Evolutionary conservation across 2,113 vertebrate genomes (phyloP).

Genomic region (Mustela lutreola): DNA sequence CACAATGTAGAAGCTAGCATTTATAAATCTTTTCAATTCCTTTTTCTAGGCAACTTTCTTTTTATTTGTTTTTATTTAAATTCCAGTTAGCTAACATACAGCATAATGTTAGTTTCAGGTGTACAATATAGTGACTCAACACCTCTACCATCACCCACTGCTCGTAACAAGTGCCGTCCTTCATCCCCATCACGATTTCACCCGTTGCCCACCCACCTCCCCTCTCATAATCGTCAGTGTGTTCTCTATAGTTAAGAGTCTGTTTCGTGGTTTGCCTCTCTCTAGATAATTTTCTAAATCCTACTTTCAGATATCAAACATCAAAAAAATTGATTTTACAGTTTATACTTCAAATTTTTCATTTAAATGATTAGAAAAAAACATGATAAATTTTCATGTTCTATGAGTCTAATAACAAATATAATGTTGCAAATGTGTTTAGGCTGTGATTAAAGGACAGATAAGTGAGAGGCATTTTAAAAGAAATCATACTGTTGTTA

Average conservation of each 20-base stretch:
- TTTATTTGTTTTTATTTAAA: background rate
- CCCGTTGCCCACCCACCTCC: background rate
- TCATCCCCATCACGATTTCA: background rate
- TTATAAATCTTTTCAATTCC: background rate
- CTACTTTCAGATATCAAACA: background rate
- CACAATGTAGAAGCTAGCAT: background rate
- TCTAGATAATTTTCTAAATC: background rate
- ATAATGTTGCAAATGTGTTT: background rate
- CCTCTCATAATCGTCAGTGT: background rate
- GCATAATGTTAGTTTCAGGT: background rate
- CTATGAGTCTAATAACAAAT: background rate
- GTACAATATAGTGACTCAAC: background rate
- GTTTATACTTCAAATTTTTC: background rate
- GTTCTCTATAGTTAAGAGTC: background rate
- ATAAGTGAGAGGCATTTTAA: background rate
- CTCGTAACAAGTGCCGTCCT: background rate
- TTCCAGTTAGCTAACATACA: background rate
- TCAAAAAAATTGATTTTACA: background rate
- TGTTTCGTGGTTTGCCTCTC: background rate
- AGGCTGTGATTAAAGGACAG: background rate
- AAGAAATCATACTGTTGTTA: background rate
- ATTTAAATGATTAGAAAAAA: background rate
- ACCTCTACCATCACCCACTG: background rate
- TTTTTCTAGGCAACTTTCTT: background rate
- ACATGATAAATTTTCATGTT: background rate